Evolutionary conservation across 2,797 vertebrate species (phyloP).

Genomic region (Acanthornis magna): DNA sequence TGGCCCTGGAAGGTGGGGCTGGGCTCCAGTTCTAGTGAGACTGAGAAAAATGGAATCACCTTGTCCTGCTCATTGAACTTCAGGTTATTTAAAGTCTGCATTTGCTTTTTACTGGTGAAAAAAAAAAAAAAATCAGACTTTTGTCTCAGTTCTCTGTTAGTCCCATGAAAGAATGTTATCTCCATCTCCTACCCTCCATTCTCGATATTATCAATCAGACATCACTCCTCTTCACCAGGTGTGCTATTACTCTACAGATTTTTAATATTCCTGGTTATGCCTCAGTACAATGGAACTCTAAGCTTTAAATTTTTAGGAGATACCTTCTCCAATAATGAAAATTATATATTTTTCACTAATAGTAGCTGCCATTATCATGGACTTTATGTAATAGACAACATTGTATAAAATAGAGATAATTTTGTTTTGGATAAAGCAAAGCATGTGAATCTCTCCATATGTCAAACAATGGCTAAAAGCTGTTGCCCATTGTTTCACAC

Average conservation of each 20-base stretch:
- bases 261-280: neutral
- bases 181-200: fast-evolving
- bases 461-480: neutral
- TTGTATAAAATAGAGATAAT: neutral
- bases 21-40: neutral
- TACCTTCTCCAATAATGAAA: neutral
- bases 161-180: neutral
- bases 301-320: neutral
- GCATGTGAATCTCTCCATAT: neutral
- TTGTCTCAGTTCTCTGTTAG: neutral
- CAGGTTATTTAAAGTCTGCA: neutral
- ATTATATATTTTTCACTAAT: neutral
- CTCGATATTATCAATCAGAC: neutral
- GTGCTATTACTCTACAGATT: too few relatives aligned
- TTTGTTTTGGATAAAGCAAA: neutral
- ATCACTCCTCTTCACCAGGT: neutral
- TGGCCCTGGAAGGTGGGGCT: neutral
- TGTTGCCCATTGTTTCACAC: neutral
- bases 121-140: neutral
- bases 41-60: neutral
- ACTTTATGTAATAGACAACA: neutral
- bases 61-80: neutral
- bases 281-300: neutral
- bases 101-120: neutral
- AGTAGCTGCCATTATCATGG: neutral